These are phyloP conservation scores for Phymanthus crucifer DNA, from an alignment of 92 coral and sea anemone species.

Conservation along the genomic window DNA sequence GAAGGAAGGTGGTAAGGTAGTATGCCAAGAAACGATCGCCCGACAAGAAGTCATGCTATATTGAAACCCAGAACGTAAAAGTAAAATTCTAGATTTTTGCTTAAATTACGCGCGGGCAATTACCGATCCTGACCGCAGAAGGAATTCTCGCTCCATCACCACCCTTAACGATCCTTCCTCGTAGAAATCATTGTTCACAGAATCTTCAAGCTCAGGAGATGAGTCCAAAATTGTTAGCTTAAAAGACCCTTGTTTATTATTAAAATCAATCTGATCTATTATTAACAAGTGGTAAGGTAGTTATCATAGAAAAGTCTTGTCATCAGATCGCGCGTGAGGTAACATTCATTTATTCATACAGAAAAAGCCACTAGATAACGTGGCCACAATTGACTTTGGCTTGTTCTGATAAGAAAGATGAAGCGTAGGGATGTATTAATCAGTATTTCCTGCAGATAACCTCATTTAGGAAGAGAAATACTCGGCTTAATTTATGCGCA, in stretches of 20 bases:
- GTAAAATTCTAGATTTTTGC: background rate
- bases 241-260: background rate
- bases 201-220: slow-evolving; percentile 2
- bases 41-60: background rate
- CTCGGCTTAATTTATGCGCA: background rate
- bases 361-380: background rate
- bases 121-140: slow-evolving; percentile 3
- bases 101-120: background rate
- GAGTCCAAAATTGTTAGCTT: background rate
- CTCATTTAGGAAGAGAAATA: background rate
- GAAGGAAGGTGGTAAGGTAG: background rate
- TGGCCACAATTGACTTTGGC: background rate
- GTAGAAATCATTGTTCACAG: background rate
- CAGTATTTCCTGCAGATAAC: background rate
- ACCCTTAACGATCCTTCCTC: background rate
- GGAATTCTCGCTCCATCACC: background rate
- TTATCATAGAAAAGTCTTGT: background rate
- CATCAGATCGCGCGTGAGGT: background rate
- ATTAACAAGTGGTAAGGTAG: background rate
- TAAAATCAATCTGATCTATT: background rate
- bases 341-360: background rate
- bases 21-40: background rate
- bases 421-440: background rate
- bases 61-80: background rate
- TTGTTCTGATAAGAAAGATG: background rate